These are phyloP conservation scores for Pristionchus maxplancki DNA, from an alignment of 2,888 invertebrate genomes.

Conservation along the genomic window DNA sequence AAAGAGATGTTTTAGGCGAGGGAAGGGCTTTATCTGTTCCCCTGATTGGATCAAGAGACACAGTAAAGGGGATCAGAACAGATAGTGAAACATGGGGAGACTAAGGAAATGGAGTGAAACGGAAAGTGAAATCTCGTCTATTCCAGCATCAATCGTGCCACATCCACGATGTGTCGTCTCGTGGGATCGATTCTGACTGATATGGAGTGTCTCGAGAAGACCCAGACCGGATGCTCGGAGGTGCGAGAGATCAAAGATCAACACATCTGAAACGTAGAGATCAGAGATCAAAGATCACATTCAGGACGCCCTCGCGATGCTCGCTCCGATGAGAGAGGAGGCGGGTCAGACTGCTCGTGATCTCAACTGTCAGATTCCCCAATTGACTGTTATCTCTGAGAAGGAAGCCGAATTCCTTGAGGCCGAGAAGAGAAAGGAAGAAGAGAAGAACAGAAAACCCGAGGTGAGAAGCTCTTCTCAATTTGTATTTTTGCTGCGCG, in stretches of 20 bases:
- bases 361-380: constrained; percentile 10
- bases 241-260: constrained; percentile 44
- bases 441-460: constrained; percentile 28
- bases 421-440: constrained; percentile 2
- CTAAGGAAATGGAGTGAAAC: neutral
- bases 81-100: neutral
- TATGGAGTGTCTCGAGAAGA: constrained; percentile 46
- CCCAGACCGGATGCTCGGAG: constrained; percentile 24
- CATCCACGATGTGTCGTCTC: constrained; percentile 50
- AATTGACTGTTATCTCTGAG: neutral
- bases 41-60: neutral
- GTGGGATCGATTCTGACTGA: constrained; percentile 37
- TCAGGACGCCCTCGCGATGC: constrained; percentile 68
- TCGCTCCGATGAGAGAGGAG: constrained; percentile 70
- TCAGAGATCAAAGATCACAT: constrained; percentile 41
- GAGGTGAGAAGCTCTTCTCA: neutral
- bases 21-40: neutral
- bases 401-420: neutral
- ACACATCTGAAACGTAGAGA: neutral
- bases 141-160: constrained; percentile 35
- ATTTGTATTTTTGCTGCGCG: too few species aligned
- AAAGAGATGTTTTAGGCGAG: neutral
- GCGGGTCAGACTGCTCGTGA: constrained; percentile 49
- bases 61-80: too few species aligned
- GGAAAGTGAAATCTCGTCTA: neutral